Conservation (phyloP, 30 jellyfish, hydroid and myxozoan species). For the Catostylus mosaicus region DNA sequence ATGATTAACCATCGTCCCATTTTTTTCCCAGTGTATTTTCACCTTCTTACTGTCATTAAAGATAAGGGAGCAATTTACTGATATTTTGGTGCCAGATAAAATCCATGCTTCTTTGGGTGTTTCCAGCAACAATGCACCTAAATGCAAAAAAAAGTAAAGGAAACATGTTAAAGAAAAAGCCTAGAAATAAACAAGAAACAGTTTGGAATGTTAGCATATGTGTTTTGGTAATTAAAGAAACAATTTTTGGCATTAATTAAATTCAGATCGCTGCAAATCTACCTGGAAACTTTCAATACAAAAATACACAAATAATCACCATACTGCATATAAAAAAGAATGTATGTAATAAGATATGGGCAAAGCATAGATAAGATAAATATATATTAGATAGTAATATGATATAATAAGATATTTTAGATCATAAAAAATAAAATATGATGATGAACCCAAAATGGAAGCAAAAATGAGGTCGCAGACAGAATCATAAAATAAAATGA, state of each 20-base stretch:
- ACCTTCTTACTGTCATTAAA: not conserved
- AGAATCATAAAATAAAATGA: too few species aligned
- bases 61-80: conserved; percentile 7
- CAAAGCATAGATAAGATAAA: too few species aligned
- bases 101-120: conserved; percentile 32
- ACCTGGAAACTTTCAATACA: not conserved
- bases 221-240: not conserved
- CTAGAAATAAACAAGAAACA: not conserved
- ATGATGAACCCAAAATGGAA: too few species aligned
- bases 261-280: not conserved
- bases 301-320: too few species aligned
- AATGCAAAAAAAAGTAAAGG: too few species aligned
- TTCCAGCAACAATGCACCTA: not conserved
- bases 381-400: too few species aligned
- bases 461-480: too few species aligned
- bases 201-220: not conserved
- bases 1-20: not conserved
- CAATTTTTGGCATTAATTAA: not conserved
- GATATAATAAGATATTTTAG: too few species aligned
- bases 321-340: too few species aligned
- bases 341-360: too few species aligned
- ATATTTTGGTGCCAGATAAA: not conserved
- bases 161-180: not conserved
- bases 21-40: conserved; percentile 10
- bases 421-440: too few species aligned